A percentile compares a stretch with the other conserved stretches of the same genome.
Evolutionary conservation across 1,140 invertebrate genomes (phyloP).

Genomic region (Nephila pilipes): DNA sequence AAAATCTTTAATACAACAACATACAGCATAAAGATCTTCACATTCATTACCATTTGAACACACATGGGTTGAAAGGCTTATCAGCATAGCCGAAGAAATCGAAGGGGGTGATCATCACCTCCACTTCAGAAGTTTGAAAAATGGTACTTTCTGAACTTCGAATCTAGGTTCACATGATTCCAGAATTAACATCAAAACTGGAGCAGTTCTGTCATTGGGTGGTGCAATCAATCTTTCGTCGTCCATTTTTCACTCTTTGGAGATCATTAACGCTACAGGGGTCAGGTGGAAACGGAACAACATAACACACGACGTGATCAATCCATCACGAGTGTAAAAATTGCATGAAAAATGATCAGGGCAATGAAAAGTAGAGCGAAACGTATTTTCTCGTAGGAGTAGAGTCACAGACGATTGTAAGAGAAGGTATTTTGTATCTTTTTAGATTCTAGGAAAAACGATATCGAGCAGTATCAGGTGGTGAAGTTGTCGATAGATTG

Average conservation of each 20-base stretch:
- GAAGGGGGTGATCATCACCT: neutral
- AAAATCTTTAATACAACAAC: no score
- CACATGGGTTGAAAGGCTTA: neutral
- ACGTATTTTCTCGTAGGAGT: neutral
- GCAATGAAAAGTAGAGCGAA: neutral
- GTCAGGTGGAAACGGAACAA: constrained; percentile 34
- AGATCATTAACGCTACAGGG: constrained; percentile 49
- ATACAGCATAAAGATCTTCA: no score
- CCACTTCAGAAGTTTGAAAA: constrained; percentile 4
- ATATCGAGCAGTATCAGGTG: no score
- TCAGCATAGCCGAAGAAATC: neutral
- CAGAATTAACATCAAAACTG: constrained; percentile 25
- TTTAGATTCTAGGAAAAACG: no score
- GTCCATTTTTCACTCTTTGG: constrained; percentile 32
- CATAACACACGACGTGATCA: constrained; percentile 44
- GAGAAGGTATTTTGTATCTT: no score
- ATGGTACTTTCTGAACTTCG: neutral
- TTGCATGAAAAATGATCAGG: constrained; percentile 1
- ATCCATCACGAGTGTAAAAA: constrained; percentile 37
- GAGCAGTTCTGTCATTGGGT: constrained; percentile 37
- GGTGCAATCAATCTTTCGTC: constrained; percentile 23
- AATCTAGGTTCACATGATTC: constrained; percentile 8
- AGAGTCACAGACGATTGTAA: no score
- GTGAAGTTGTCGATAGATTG: no score
- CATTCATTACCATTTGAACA: neutral